These are phyloP conservation scores for Chamaea fasciata DNA, from an alignment of 2,113 vertebrate species.

Conservation along the genomic window DNA sequence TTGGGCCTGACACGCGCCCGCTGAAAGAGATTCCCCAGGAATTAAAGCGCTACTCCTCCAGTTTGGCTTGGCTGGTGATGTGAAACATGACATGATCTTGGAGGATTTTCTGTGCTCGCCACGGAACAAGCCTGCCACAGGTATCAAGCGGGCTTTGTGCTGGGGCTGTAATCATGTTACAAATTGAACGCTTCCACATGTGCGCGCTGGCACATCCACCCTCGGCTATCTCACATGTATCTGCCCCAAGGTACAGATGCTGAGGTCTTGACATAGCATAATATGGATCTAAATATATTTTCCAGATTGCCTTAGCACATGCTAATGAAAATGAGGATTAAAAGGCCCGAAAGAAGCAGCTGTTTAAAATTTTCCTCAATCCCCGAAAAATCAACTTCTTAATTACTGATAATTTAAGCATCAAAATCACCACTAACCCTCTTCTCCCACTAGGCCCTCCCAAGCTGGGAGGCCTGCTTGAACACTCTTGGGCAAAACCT, in stretches of 20 bases:
- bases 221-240: conserved; percentile 50
- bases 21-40: conserved; percentile 76
- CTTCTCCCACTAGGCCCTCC: conserved; percentile 33
- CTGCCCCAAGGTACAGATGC: conserved; percentile 57
- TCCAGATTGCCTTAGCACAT: conserved; percentile 57
- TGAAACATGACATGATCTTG: conserved; percentile 71
- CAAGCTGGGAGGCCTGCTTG: conserved; percentile 16
- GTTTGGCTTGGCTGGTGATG: conserved; percentile 74
- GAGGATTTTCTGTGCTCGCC: conserved; percentile 66
- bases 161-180: conserved; percentile 75
- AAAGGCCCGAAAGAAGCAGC: conserved; percentile 29
- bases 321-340: conserved; percentile 41
- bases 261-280: conserved; percentile 41
- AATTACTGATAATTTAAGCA: conserved; percentile 66
- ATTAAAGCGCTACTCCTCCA: conserved; percentile 67
- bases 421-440: conserved; percentile 47
- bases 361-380: conserved; percentile 64
- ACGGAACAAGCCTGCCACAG: conserved; percentile 72
- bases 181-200: conserved; percentile 82
- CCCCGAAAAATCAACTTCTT: conserved; percentile 53
- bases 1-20: conserved; percentile 73
- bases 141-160: conserved; percentile 77
- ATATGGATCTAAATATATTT: conserved; percentile 41
- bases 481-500: not conserved
- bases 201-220: conserved; percentile 70